Conservation (phyloP, 2,797 vertebrate species). For the Ctenochaetus hawaiiensis region DNA sequence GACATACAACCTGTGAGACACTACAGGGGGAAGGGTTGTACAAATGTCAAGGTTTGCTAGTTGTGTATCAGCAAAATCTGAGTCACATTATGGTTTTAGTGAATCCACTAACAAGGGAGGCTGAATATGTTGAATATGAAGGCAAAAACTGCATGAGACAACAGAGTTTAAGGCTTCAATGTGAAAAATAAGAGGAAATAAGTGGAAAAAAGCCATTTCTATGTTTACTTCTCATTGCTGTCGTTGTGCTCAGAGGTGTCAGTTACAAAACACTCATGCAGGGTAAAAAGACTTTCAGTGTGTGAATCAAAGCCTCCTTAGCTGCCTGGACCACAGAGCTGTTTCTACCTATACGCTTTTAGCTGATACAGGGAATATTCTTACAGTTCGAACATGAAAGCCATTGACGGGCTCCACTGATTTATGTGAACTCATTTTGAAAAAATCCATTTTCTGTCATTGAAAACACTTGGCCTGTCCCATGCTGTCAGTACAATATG, state of each 20-base stretch:
- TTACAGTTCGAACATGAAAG: constrained; percentile 47
- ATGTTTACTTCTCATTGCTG: constrained; percentile 1
- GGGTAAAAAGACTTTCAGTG: constrained; percentile 13
- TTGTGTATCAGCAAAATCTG: constrained; percentile 17
- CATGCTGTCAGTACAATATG: constrained; percentile 68
- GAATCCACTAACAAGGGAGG: not conserved
- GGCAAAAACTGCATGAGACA: not conserved
- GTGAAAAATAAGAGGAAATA: not conserved
- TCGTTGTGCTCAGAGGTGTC: not conserved
- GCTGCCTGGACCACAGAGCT: constrained; percentile 30
- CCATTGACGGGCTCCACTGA: constrained; percentile 66
- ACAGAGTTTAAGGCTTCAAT: not conserved
- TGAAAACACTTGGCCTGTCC: constrained; percentile 67
- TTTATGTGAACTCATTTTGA: constrained; percentile 76
- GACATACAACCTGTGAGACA: constrained; percentile 3
- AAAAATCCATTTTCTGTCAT: constrained; percentile 79
- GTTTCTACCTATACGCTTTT: constrained; percentile 19
- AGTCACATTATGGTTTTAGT: not conserved
- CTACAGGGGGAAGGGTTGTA: not conserved
- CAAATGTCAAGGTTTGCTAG: constrained; percentile 19
- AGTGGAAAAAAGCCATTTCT: constrained; percentile 11
- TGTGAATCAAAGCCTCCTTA: constrained; percentile 31
- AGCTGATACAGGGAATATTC: constrained; percentile 52
- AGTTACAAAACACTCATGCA: constrained; percentile 7
- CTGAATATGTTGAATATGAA: not conserved